Conservation (phyloP, 2,113 vertebrate species). For the Coptodon bakossiorum region DNA sequence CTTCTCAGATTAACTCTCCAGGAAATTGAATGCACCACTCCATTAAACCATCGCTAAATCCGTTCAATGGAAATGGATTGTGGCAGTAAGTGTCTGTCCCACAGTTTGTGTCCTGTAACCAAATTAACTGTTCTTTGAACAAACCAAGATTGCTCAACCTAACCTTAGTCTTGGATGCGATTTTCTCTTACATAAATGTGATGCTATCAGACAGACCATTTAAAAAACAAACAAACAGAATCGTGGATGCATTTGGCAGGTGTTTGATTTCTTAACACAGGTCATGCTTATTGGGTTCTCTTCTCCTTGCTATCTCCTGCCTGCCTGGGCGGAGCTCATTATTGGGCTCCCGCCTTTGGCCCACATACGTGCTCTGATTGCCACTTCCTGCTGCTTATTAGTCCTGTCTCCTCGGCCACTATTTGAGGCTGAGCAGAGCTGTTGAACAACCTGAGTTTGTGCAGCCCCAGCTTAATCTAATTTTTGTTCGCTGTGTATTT, state of each 20-base stretch:
- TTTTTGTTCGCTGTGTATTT: neutral
- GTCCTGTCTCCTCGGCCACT: neutral
- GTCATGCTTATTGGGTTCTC: neutral
- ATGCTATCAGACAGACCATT: neutral
- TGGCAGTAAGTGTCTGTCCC: neutral
- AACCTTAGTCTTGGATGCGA: rapidly evolving
- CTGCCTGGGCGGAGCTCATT: neutral
- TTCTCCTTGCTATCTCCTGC: neutral
- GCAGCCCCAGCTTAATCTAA: neutral
- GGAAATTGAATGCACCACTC: neutral
- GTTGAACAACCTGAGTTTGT: neutral
- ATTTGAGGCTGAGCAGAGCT: neutral
- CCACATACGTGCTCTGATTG: neutral
- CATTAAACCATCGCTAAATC: neutral
- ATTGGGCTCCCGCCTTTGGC: neutral
- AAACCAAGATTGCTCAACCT: neutral
- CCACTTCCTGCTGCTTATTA: neutral
- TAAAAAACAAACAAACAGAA: neutral
- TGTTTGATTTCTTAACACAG: neutral
- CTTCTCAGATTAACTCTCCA: neutral
- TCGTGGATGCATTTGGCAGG: neutral
- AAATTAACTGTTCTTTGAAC: neutral
- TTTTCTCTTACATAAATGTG: neutral
- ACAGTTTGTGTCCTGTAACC: neutral
- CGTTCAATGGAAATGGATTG: neutral